These are phyloP conservation scores for Haemorhous mexicanus DNA, from an alignment of 2,113 vertebrate genomes.

Conservation along the genomic window DNA sequence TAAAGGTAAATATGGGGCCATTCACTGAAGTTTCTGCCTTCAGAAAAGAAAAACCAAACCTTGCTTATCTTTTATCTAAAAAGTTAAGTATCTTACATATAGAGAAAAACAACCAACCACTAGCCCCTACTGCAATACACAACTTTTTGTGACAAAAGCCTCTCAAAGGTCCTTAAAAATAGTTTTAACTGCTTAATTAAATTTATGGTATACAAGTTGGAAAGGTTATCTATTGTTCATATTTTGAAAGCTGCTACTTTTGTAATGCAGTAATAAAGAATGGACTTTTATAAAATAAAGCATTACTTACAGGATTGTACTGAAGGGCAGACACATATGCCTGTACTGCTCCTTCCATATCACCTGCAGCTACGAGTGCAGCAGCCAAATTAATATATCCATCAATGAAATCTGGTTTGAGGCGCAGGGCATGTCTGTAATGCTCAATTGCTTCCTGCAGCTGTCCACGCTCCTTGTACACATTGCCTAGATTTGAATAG, in stretches of 20 bases:
- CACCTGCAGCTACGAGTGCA: constrained; percentile 94
- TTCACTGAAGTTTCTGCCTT: not conserved
- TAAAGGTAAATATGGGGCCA: not conserved
- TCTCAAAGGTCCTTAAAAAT: not conserved
- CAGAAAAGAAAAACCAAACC: not conserved
- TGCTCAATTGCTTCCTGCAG: constrained; percentile 98
- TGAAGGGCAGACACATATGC: constrained; percentile 98
- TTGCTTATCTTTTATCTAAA: not conserved
- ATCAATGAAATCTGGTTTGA: constrained; percentile 98
- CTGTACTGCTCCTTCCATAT: constrained; percentile 99
- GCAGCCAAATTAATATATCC: constrained; percentile 98
- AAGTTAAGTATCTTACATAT: not conserved
- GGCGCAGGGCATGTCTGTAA: constrained; percentile 92
- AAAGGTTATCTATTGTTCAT: not conserved
- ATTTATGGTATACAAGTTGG: not conserved
- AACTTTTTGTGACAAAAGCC: not conserved
- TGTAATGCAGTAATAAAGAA: not conserved
- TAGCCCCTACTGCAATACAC: not conserved
- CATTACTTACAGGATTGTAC: constrained; percentile 93
- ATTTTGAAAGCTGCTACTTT: not conserved
- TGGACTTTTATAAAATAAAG: not conserved
- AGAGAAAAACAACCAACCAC: not conserved
- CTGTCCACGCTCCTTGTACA: constrained; percentile 98
- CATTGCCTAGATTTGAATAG: constrained; percentile 98
- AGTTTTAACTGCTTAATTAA: not conserved